Conservation (phyloP, 1,140 invertebrate genomes). For the Platyscapa corneri region DNA sequence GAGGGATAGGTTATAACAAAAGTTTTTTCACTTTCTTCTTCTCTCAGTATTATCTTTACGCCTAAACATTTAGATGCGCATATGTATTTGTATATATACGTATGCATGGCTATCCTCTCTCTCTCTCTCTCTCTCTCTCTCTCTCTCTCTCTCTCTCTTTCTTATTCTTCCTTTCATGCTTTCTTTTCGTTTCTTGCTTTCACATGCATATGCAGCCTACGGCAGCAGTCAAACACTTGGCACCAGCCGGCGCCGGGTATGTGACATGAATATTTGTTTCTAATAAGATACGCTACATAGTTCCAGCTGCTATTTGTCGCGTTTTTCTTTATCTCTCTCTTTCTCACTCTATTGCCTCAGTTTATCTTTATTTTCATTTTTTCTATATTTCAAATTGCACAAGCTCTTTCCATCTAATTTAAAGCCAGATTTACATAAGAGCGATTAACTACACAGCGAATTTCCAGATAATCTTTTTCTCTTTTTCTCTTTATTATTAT, state of each 20-base stretch:
- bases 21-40: slow-evolving; percentile 49
- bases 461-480: slow-evolving; percentile 42
- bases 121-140: slow-evolving; percentile 37
- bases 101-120: slow-evolving; percentile 1
- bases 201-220: slow-evolving; percentile 63
- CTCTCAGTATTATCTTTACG: not conserved
- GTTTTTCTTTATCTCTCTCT: slow-evolving; percentile 35
- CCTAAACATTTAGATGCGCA: not conserved
- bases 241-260: slow-evolving; percentile 73
- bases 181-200: not conserved
- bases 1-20: slow-evolving; percentile 53
- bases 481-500: not conserved
- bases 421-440: slow-evolving; percentile 57
- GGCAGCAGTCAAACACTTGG: slow-evolving; percentile 74
- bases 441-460: slow-evolving; percentile 56
- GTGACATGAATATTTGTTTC: slow-evolving; percentile 76
- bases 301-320: slow-evolving; percentile 66
- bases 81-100: not conserved
- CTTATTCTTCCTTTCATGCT: not conserved
- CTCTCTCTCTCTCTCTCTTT: not conserved
- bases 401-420: slow-evolving; percentile 10
- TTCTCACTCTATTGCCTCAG: not conserved
- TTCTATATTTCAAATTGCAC: not conserved
- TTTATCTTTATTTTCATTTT: not conserved
- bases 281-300: slow-evolving; percentile 73